phyloP scores from a whole-genome alignment of 2,797 vertebrate species.

The Macroramphosus scolopax region DNA sequence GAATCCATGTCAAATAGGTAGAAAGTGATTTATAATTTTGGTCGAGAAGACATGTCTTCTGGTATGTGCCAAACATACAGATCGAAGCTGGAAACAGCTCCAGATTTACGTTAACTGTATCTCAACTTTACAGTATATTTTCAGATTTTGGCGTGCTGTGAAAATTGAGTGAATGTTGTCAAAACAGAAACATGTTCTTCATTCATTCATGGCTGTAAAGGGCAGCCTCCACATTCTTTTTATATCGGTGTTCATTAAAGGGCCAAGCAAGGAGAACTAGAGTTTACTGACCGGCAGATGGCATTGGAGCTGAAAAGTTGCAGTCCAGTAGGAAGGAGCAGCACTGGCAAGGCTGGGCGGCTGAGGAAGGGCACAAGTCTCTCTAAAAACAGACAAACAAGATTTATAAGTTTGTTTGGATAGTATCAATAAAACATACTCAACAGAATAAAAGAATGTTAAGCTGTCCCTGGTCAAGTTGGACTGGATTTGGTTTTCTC shows the following conservation, averaged over 20 bases:
- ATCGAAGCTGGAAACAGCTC: neutral
- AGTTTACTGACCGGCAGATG: constrained; percentile 86
- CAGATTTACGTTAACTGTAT: too few species aligned
- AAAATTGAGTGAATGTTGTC: neutral
- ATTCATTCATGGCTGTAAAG: too few species aligned
- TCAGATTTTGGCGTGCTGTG: too few species aligned
- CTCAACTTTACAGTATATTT: too few species aligned
- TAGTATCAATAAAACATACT: neutral
- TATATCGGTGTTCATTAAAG: too few species aligned
- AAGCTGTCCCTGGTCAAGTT: neutral
- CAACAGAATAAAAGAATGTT: neutral
- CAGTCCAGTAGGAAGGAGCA: constrained; percentile 78
- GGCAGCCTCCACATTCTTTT: too few species aligned
- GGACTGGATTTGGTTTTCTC: neutral
- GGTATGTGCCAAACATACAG: constrained; percentile 2
- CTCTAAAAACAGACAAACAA: constrained; percentile 63
- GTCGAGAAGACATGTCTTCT: neutral
- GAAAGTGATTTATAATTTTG: neutral
- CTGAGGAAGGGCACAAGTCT: constrained; percentile 83
- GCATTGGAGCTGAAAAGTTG: constrained; percentile 87
- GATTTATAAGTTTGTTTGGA: neutral
- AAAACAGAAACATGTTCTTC: neutral
- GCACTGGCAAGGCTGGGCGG: constrained; percentile 75
- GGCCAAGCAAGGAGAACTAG: neutral
- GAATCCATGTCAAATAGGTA: neutral